Evolutionary conservation across 2,797 vertebrate genomes (phyloP).

Genomic region (Argyrosomus regius): DNA sequence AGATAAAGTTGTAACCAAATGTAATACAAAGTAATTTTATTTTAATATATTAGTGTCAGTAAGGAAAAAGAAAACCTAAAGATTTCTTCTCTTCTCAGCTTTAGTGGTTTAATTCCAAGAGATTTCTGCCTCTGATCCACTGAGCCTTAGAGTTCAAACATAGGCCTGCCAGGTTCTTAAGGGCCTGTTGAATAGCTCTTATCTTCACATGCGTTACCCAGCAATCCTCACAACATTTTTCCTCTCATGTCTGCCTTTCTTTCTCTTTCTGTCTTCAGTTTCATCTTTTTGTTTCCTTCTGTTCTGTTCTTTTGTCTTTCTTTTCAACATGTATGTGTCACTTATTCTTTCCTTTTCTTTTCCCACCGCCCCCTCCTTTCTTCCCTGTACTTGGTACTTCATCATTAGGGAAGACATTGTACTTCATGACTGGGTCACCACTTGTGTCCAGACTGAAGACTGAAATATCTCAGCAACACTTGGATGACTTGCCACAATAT

Average conservation of each 20-base stretch:
- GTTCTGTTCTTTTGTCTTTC: background rate
- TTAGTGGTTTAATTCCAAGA: slow-evolving; percentile 65
- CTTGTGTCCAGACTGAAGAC: background rate
- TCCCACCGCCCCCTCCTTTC: background rate
- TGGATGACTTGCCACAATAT: background rate
- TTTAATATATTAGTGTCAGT: slow-evolving; percentile 46
- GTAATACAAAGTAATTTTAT: slow-evolving; percentile 23
- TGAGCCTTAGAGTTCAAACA: slow-evolving; percentile 66
- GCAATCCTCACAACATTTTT: slow-evolving; percentile 37
- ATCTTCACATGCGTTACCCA: slow-evolving; percentile 58
- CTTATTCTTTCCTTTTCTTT: slow-evolving; percentile 7
- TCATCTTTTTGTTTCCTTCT: background rate
- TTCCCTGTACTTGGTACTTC: background rate
- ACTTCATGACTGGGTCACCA: background rate
- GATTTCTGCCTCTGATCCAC: slow-evolving; percentile 68
- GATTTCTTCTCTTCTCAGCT: slow-evolving; percentile 45
- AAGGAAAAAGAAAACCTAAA: slow-evolving; percentile 38
- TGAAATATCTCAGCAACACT: background rate
- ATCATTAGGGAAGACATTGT: background rate
- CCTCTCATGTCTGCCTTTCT: slow-evolving; percentile 33
- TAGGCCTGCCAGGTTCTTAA: slow-evolving; percentile 65
- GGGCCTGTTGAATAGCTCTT: slow-evolving; percentile 63
- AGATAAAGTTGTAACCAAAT: background rate
- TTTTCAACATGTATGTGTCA: background rate
- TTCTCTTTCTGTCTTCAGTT: slow-evolving; percentile 19